A percentile compares a stretch with the other conserved stretches of the same genome.
Conservation (phyloP, 2,113 vertebrate species). For the Gobius niger region DNA sequence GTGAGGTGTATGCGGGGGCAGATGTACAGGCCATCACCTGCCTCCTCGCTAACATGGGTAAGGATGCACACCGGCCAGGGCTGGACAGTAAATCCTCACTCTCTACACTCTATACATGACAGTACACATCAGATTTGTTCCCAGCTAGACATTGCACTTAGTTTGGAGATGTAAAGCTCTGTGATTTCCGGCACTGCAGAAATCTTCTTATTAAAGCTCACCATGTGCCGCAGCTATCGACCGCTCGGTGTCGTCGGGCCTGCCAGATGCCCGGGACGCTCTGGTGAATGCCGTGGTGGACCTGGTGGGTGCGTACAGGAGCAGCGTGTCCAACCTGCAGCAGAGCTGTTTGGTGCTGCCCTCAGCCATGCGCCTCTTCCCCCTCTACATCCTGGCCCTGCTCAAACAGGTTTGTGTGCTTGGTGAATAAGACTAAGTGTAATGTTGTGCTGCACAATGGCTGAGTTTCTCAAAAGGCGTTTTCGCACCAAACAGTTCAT, state of each 20-base stretch:
- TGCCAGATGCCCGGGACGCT: conserved; percentile 92
- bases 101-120: too few relatives aligned
- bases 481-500: too few relatives aligned
- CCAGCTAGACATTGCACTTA: too few relatives aligned
- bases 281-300: conserved; percentile 93
- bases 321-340: conserved; percentile 85
- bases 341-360: conserved; percentile 85
- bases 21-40: conserved; percentile 92
- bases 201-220: neutral
- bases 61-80: conserved; percentile 14
- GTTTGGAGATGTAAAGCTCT: too few relatives aligned
- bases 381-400: conserved; percentile 89
- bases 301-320: conserved; percentile 83
- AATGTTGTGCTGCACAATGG: too few relatives aligned
- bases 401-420: conserved; percentile 87
- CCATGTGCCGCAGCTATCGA: conserved; percentile 83
- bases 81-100: neutral
- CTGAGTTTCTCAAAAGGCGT: too few relatives aligned
- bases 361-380: conserved; percentile 85
- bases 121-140: too few relatives aligned
- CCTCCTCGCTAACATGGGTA: conserved; percentile 97
- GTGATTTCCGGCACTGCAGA: too few relatives aligned
- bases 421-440: too few relatives aligned
- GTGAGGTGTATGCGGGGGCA: conserved; percentile 91
- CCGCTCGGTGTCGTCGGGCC: conserved; percentile 87